Conservation (phyloP, 1,140 invertebrate species). For the Aphidius ervi region DNA sequence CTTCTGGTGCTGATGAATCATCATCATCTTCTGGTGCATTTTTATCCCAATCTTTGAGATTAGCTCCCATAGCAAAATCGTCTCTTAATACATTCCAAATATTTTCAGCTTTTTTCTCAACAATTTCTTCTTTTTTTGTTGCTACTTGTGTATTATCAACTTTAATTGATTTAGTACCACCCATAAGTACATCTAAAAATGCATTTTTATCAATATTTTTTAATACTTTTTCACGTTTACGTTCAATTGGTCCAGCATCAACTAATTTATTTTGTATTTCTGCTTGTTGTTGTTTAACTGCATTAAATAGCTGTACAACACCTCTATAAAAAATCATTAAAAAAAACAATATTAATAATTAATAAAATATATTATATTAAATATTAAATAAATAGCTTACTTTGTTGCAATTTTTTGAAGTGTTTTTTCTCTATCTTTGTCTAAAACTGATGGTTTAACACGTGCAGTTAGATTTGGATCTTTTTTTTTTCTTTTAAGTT, state of each 20-base stretch:
- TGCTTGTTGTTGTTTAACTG: constrained; percentile 80
- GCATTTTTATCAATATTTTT: constrained; percentile 75
- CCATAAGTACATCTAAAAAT: constrained; percentile 81
- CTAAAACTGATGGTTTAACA: constrained; percentile 68
- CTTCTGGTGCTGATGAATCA: constrained; percentile 36
- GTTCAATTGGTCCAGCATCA: constrained; percentile 70
- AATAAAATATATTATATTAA: constrained; percentile 10
- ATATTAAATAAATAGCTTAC: constrained; percentile 37
- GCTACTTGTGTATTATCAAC: constrained; percentile 25
- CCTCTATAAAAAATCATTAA: constrained; percentile 59
- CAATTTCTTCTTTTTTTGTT: constrained; percentile 16
- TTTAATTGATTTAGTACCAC: constrained; percentile 56
- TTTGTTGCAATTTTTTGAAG: constrained; percentile 79
- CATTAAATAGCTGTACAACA: constrained; percentile 89
- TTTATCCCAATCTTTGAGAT: constrained; percentile 89
- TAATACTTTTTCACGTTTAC: constrained; percentile 77
- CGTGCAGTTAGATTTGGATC: constrained; percentile 63
- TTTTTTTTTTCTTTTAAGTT: constrained; percentile 49
- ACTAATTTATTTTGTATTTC: constrained; percentile 68
- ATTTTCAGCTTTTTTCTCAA: constrained; percentile 30
- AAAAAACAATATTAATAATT: constrained; percentile 3
- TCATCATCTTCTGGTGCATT: constrained; percentile 53
- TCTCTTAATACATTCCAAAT: constrained; percentile 65
- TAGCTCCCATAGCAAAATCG: constrained; percentile 84
- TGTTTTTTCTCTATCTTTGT: constrained; percentile 69